Base-by-base conservation (phyloP, 2,888 invertebrate species). In the Nomada hirtipes region DNA sequence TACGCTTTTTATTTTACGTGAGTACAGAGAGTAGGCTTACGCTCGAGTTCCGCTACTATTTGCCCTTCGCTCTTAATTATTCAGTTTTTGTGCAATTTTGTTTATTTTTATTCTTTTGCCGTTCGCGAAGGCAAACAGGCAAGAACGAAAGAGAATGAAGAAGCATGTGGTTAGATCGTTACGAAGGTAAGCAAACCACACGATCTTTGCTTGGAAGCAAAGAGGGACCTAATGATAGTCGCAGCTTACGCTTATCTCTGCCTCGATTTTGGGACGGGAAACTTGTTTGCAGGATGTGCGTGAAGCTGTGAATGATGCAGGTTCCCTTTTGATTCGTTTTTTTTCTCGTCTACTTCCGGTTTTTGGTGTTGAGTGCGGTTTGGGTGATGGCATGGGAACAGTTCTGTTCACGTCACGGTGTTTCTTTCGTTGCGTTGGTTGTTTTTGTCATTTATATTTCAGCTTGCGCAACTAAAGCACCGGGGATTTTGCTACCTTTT, bases 1-100 rank as follows among this genome's bases (percentile, higher is more conserved):
- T 82, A 80, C 44, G 13, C 13, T 57, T 44, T 44, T 44, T n/a
- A 4, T 23, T 23, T 26, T 44, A 64, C 20, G 26, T 36, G 20
- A 69, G 26, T 55, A 55, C 23, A 79, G 42, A 53, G 57, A 68
- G 57, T 44, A 29, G 29, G 59, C 42, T 50, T 65, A 64, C 47
- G 55, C 65, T 69, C 69, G 78, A 75, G 36, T 57, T 69, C 55
- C 72, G 42, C 50, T 71, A 67, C 20, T 42, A 23, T 59, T 55
- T 50, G 55, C 9, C 65, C 20, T 29, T 9, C 23, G 0, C 13
- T 65, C 29, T 11, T 36, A 3, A 9, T 52, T 20, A 4, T 10
- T 9, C 18, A n/a, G 15, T 18, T 4, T 15, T 7, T 52, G 13
- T 65, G 13, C 23, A 23, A 7, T 52, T 20, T n/a, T 0, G 4